Percentiles rank a stretch among this genome's conserved stretches.
These are phyloP conservation scores for Lottia scabra DNA, from an alignment of 2,888 invertebrate genomes.

Conservation along the genomic window DNA sequence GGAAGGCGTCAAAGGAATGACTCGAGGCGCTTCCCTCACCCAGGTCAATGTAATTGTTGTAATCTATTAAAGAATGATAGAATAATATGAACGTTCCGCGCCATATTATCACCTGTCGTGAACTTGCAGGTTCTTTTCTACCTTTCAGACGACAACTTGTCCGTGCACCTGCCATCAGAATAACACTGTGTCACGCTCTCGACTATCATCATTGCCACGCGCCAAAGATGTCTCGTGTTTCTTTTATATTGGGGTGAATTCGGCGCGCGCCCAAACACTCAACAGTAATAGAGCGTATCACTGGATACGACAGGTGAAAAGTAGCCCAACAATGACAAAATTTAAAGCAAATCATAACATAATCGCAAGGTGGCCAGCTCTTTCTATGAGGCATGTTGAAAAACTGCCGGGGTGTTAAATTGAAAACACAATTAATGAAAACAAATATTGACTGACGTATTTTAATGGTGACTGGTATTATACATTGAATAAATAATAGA, in stretches of 20 bases:
- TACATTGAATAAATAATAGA: slow-evolving; percentile 4
- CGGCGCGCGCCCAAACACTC: slow-evolving; percentile 3
- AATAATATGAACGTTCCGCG: slow-evolving; percentile 2
- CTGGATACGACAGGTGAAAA: background rate
- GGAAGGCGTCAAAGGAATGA: slow-evolving; percentile 2
- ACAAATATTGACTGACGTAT: background rate
- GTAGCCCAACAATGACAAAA: background rate
- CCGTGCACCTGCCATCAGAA: slow-evolving; percentile 1
- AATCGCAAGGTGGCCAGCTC: slow-evolving; percentile 2
- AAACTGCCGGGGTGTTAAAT: slow-evolving; percentile 4
- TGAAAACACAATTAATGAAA: slow-evolving; percentile 2
- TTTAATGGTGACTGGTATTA: background rate
- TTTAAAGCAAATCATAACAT: slow-evolving; percentile 6
- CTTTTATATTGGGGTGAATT: background rate
- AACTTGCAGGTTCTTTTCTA: slow-evolving; percentile 4
- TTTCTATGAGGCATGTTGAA: background rate
- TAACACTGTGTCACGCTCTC: background rate
- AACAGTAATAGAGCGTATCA: slow-evolving; percentile 4
- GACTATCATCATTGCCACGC: background rate
- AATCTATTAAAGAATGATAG: slow-evolving; percentile 4
- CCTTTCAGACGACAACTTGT: slow-evolving; percentile 1
- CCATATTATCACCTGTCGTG: slow-evolving; percentile 4
- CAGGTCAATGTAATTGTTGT: slow-evolving; percentile 1
- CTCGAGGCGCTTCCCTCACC: background rate
- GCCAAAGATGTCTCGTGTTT: slow-evolving; percentile 7